Evolutionary conservation across 2,113 vertebrate species (phyloP), one percentile per base, ranked within the genome.

Genomic region (Herpetotheres cachinnans): DNA sequence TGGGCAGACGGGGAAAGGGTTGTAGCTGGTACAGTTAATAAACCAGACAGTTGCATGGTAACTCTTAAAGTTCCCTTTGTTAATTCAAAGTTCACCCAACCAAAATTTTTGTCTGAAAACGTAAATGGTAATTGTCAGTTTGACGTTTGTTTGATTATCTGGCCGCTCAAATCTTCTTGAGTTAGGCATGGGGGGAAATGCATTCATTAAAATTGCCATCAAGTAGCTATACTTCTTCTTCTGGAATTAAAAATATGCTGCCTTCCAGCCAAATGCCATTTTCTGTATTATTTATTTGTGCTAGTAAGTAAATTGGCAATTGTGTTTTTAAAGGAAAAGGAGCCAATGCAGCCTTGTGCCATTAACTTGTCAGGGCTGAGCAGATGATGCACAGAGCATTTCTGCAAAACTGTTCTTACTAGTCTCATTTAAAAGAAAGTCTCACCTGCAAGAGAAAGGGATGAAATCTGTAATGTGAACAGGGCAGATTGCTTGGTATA

Each of bases 361-460:
- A 71, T 96, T 93, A 93, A 81, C 62, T 93, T 91, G 89, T 95
- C 93, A 81, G 94, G 77, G 54, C 81, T 25, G 71, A 88, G 84
- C 78, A 82, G 94, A 84, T 66, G 89, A 82, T 83, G 63, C 73
- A 52, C 1, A 0, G 38, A 91, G 40, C 55, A 13, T 59, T 96
- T 94, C 82, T 91, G 84, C 81, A 86, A 65, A 95, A 85, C 65
- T 80, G 74, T 92, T 84, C 78, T 97, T 79, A 11, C 71, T 70
- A 34, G 66, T 47, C 58, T 87, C 86, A 42, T 82, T 93, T 85
- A 61, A 72, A 69, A 55, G 70, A 36, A 95, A 73, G 18, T 58
- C 86, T 56, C 54, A 73, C 78, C 44, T 91, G 54, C 47, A 46
- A 67, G 62, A 79, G 65, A 76, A 90, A 80, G 50, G 49, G 52